Base-by-base conservation (phyloP, 2,888 invertebrate species). In the Cerastoderma edule region DNA sequence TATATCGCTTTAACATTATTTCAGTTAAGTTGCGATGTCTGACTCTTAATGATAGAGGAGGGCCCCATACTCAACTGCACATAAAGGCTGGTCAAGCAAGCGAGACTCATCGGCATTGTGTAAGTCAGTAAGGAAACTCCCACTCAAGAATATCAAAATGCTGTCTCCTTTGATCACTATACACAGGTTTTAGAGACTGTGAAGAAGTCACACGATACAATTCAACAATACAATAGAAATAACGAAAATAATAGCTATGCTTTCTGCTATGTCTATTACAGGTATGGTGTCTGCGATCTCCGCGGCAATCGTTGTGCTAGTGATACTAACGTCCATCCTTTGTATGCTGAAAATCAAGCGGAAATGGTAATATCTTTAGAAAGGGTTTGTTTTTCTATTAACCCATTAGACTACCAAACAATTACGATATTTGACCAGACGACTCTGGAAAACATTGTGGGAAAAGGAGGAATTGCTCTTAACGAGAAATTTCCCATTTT, bases 341-440 rank as follows among this genome's bases (percentile, higher is more conserved):
- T 68, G 44, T 57, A 22, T 68, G 1, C 35, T 39, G 8, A 68
- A 30, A 46, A 68, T 46, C 22, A 56, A 33, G 57, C 24, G 56
- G 30, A 68, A 68, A 46, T 68, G 68, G 68, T 68, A 68, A 27
- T 24, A 44, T n/a, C n/a, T 28, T 50, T 6, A 8, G n/a, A 8
- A 46, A 19, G 8, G 2, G 5, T 32, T 24, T 13, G 27, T 44
- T 6, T 4, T 24, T 5, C 2, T 44, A 27, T 33, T 3, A 4
- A 39, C 28, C 27, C 8, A 22, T 3, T 33, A 30, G n/a, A n/a
- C n/a, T n/a, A n/a, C n/a, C n/a, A 54, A 48, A 48, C 22, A 48
- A 10, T 48, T 22, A 28, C 54, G 24, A 27, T n/a, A 28, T 27
- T 5, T 24, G 24, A 4, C 28, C n/a, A n/a, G n/a, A n/a, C n/a